Evolutionary conservation across 2,797 vertebrate species (phyloP).

Genomic region (Menidia menidia): DNA sequence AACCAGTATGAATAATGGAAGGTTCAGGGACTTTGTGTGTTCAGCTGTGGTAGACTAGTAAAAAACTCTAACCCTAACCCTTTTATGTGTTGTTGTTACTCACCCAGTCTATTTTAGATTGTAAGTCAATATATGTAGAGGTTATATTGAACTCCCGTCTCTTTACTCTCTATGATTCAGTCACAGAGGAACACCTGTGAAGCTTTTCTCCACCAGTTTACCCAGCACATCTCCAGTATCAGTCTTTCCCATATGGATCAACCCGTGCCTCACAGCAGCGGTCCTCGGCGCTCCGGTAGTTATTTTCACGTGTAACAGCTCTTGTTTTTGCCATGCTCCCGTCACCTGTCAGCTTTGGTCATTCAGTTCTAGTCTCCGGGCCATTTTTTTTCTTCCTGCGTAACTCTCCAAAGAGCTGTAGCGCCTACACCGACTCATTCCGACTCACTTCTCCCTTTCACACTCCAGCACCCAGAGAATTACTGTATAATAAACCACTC

Average conservation of each 20-base stretch:
- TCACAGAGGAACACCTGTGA: slow-evolving; percentile 11
- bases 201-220: slow-evolving; percentile 2
- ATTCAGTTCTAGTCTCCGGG: slow-evolving; percentile 9
- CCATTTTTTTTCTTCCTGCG: slow-evolving; percentile 8
- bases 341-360: slow-evolving; percentile 19
- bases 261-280: background rate
- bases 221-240: background rate
- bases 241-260: slow-evolving; percentile 3
- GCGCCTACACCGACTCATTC: slow-evolving; percentile 1
- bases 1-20: too few relatives aligned
- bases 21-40: too few relatives aligned
- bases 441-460: slow-evolving; percentile 1
- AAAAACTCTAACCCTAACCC: too few relatives aligned
- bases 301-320: slow-evolving; percentile 10
- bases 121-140: background rate
- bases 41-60: too few relatives aligned
- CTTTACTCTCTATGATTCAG: background rate
- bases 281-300: background rate
- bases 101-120: background rate
- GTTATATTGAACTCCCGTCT: background rate
- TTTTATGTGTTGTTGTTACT: too few relatives aligned
- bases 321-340: slow-evolving; percentile 9
- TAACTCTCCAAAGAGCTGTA: background rate
- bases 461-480: slow-evolving; percentile 11
- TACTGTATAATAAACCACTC: background rate